Percentiles rank a stretch among this genome's conserved stretches.
These are phyloP conservation scores for Pitangus sulphuratus DNA, from an alignment of 2,797 vertebrate genomes.

Conservation along the genomic window DNA sequence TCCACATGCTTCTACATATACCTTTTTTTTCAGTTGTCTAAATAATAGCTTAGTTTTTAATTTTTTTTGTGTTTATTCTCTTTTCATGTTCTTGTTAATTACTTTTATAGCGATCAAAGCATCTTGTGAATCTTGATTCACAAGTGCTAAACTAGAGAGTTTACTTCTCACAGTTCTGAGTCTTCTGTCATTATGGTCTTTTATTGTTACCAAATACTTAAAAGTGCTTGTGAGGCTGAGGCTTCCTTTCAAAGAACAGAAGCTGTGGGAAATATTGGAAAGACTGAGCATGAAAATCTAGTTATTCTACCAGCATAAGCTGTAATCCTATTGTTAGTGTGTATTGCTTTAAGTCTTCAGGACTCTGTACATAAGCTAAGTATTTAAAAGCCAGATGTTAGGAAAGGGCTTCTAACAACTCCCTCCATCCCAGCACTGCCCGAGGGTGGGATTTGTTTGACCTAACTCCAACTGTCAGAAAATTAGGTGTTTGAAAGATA, in stretches of 20 bases:
- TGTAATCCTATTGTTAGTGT: not conserved
- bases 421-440: not conserved
- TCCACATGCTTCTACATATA: not conserved
- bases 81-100: not conserved
- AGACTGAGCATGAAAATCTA: not conserved
- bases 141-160: not conserved
- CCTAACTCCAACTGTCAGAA: conserved; percentile 14
- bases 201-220: not conserved
- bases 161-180: not conserved
- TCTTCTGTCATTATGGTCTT: not conserved
- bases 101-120: conserved; percentile 3
- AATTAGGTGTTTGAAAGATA: not conserved
- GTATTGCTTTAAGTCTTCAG: not conserved
- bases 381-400: conserved; percentile 9
- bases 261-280: not conserved
- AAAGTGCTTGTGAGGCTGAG: not conserved
- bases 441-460: conserved; percentile 7
- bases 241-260: not conserved
- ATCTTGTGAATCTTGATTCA: not conserved
- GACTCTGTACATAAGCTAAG: not conserved
- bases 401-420: not conserved
- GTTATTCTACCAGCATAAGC: not conserved
- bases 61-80: not conserved
- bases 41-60: not conserved
- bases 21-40: not conserved